Conservation (phyloP, 2,113 vertebrate genomes). For the Chrysemys picta region DNA sequence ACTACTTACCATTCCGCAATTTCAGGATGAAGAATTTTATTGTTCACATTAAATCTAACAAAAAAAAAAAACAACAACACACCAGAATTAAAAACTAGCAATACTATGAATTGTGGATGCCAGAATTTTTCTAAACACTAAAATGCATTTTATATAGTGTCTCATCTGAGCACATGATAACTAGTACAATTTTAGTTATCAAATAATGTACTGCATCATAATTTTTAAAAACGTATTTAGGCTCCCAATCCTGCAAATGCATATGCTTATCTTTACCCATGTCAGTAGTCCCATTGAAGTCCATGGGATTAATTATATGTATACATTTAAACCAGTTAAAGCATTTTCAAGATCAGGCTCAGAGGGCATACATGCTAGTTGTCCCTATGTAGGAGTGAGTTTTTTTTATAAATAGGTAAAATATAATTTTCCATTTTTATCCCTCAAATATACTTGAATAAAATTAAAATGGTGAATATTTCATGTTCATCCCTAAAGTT, state of each 20-base stretch:
- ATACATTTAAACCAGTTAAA: not conserved
- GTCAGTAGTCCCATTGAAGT: not conserved
- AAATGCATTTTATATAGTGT: not conserved
- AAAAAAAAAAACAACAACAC: not conserved
- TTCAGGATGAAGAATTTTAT: conserved; percentile 88
- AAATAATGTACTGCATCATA: not conserved
- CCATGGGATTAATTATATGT: fast-evolving
- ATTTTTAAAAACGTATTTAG: not conserved
- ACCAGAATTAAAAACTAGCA: conserved; percentile 17
- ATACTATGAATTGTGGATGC: too few species aligned
- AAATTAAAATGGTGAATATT: not conserved
- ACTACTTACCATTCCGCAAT: conserved; percentile 92
- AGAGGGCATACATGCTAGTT: not conserved
- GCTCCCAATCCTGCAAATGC: not conserved
- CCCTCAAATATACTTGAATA: not conserved
- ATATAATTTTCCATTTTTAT: not conserved
- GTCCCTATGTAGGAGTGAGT: fast-evolving
- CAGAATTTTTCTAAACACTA: not conserved
- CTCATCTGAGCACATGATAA: not conserved
- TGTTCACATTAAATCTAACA: conserved; percentile 89
- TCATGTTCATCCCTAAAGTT: not conserved
- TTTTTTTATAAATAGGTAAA: not conserved
- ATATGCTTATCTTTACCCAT: not conserved
- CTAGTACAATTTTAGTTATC: not conserved
- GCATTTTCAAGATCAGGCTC: not conserved